phyloP scores from a whole-genome alignment of 2,113 vertebrate species.

The Sialia sialis region DNA sequence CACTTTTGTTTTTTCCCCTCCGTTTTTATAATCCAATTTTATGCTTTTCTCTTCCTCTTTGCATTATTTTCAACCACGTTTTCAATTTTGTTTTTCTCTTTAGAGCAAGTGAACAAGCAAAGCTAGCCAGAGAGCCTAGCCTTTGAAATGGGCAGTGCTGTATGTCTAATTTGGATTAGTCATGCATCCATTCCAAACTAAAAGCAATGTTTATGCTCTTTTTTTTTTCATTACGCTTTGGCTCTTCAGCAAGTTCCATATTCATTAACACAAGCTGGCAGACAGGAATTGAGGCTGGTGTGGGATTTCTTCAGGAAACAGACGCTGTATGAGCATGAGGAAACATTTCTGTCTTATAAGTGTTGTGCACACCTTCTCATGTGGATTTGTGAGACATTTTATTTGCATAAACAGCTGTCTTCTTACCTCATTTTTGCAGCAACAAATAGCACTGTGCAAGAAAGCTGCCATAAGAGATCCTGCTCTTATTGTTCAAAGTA shows the following conservation, averaged over 20 bases:
- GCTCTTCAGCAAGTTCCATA: constrained; percentile 26
- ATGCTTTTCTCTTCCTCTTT: not conserved
- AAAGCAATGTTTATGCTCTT: constrained; percentile 16
- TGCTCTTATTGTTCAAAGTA: not conserved
- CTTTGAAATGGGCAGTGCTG: constrained; percentile 43
- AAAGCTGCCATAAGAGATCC: constrained; percentile 41
- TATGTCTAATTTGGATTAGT: constrained; percentile 48
- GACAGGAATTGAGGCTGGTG: constrained; percentile 10
- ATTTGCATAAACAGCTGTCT: constrained; percentile 68
- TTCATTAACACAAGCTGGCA: constrained; percentile 56
- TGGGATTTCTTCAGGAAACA: constrained; percentile 45
- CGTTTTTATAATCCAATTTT: not conserved
- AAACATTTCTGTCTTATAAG: constrained; percentile 52
- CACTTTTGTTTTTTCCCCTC: not conserved
- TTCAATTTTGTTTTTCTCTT: not conserved
- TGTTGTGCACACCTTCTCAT: constrained; percentile 61
- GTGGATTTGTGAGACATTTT: constrained; percentile 59
- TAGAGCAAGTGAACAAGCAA: not conserved
- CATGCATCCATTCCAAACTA: constrained; percentile 18
- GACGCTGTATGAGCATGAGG: constrained; percentile 2
- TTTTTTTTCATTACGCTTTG: constrained; percentile 3
- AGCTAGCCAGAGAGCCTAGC: not conserved
- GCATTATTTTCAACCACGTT: not conserved
- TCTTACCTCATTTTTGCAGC: constrained; percentile 34
- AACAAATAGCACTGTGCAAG: constrained; percentile 17